Base-by-base conservation (phyloP, 2,888 invertebrate genomes). In the Fabriciana adippe region DNA sequence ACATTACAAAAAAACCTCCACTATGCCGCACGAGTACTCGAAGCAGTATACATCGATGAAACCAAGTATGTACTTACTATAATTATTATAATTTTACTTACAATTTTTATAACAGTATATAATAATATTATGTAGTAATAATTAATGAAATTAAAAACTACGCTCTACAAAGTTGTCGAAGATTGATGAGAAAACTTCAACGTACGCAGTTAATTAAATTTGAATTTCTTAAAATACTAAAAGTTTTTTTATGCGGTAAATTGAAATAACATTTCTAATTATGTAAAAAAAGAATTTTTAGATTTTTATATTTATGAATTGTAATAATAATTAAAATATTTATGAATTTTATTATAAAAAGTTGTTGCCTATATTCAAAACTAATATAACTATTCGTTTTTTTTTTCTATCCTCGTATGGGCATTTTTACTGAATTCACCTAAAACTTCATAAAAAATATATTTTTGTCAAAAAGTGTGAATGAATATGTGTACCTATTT, bases 1-100 rank as follows among this genome's bases (percentile, higher is more conserved):
- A 95, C 97, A 75, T 94, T 99, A 80, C 97, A 97, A 93, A 96
- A 96, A 88, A 98, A 99, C 92, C 93, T 99, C 76, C 97, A 97
- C 81, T 99, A 98, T 90, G 98, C 98, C 65, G 97, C 97, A 18
- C 96, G 96, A 82, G 98, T 98, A 56, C 94, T 98, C 74, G 98
- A 98, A 93, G 96, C 97, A 15, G 97, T 97, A 75, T 98, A 97
- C 93, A 96, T 97, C 85, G 98, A 98, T 87, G 98, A 98, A 90
- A 96, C 97, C 87, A 97, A 97, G 98, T 97, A 95, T 93, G 96
- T 94, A 87, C 53, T 26, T 26, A 26, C 26, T 4, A 26, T 26
- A 41, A 41, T 14, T 57, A 54, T 48, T 2, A 48, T 16, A 1
- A 59, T 47, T 64, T 69, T 64, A 14, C 47, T 53, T 54, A 45